phyloP scores from a whole-genome alignment of 2,113 vertebrate species.

The Notechis scutatus region DNA sequence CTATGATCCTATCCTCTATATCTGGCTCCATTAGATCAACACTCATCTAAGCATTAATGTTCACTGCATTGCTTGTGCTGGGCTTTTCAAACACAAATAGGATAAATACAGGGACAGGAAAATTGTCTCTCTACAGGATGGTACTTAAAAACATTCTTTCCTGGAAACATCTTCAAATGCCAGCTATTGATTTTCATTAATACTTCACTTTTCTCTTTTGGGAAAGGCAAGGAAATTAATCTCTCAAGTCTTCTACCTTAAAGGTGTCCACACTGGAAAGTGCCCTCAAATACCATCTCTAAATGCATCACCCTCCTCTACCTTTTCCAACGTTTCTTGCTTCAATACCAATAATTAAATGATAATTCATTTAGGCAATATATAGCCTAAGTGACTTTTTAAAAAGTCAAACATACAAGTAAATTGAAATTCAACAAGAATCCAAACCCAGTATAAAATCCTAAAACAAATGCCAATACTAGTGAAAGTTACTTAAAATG shows the following conservation, averaged over 20 bases:
- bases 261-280: neutral
- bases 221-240: neutral
- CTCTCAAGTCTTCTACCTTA: neutral
- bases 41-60: neutral
- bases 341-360: neutral
- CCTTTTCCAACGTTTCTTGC: neutral
- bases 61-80: neutral
- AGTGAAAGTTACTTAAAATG: neutral
- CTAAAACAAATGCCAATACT: neutral
- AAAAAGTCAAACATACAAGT: neutral
- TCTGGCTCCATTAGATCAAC: neutral
- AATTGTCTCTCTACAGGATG: neutral
- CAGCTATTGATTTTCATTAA: neutral
- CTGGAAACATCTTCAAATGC: neutral
- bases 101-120: neutral
- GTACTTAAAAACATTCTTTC: neutral
- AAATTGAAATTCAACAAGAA: neutral
- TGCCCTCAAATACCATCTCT: neutral
- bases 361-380: neutral
- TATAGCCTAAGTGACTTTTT: neutral
- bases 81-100: neutral
- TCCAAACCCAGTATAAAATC: neutral
- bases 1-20: neutral
- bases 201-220: neutral
- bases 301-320: neutral